Evolutionary conservation across 1,140 invertebrate species (phyloP).

Genomic region (Amyelois transitella): DNA sequence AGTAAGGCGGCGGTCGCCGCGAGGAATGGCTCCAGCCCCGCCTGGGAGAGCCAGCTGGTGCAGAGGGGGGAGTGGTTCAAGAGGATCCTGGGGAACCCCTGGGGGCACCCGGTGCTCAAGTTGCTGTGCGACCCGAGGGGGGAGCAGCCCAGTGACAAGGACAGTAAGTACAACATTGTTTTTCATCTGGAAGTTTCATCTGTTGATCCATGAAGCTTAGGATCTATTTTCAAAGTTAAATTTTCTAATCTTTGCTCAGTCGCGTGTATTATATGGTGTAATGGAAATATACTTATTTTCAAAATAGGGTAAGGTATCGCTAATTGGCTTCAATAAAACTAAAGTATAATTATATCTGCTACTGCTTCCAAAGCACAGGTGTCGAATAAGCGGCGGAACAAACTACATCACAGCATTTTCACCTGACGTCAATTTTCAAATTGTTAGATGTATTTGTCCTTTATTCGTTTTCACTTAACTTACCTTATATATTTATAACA

Average conservation of each 20-base stretch:
- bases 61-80: constrained; percentile 44
- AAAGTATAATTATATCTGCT: no score
- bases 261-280: no score
- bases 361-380: no score
- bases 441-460: no score
- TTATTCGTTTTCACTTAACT: no score
- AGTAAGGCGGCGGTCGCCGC: constrained; percentile 14
- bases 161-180: constrained; percentile 34
- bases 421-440: no score
- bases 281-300: no score
- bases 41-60: constrained; percentile 44
- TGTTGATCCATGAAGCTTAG: neutral
- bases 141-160: constrained; percentile 31
- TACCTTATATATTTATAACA: neutral
- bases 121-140: constrained; percentile 37
- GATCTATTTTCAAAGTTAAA: neutral
- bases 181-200: neutral
- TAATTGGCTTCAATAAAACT: no score
- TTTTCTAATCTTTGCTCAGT: no score
- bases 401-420: no score
- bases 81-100: constrained; percentile 44
- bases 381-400: no score
- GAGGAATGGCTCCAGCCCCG: constrained; percentile 17
- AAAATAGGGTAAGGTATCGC: no score
- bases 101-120: constrained; percentile 60